Conservation (phyloP, 2,888 invertebrate genomes). For the Dorcus parallelipipedus region DNA sequence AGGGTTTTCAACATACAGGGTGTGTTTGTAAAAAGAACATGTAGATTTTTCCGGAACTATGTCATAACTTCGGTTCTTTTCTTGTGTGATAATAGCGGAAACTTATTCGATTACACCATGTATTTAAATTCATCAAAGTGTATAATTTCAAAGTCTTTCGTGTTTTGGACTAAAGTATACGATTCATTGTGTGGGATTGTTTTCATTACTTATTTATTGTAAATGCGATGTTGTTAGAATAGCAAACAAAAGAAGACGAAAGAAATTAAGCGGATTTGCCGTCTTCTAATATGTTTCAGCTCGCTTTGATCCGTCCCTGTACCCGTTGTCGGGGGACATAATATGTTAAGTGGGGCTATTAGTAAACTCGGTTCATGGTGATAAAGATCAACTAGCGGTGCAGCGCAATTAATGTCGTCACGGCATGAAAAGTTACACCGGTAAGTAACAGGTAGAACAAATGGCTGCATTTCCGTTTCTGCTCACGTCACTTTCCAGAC, state of each 20-base stretch:
- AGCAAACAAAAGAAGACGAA: neutral
- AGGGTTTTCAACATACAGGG: no score
- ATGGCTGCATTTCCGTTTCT: constrained; percentile 40
- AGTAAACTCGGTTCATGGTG: constrained; percentile 6
- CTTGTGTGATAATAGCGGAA: no score
- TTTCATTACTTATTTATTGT: no score
- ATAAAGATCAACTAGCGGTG: constrained; percentile 23
- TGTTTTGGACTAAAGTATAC: no score
- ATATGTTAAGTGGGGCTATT: constrained; percentile 12
- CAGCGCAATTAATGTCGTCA: constrained; percentile 31
- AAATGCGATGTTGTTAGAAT: neutral
- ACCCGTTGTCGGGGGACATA: neutral
- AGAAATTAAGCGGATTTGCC: neutral
- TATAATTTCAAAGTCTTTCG: no score
- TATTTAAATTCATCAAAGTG: no score
- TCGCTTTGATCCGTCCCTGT: neutral
- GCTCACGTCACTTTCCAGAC: constrained; percentile 44
- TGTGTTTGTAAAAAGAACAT: no score
- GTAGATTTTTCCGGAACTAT: no score
- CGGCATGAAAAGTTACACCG: constrained; percentile 28
- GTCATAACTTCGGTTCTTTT: no score
- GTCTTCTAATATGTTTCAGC: neutral
- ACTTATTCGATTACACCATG: no score
- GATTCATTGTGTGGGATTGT: no score
- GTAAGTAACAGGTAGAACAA: constrained; percentile 36